Evolutionary conservation across 2,113 vertebrate species (phyloP).

Genomic region (Amphiprion percula): DNA sequence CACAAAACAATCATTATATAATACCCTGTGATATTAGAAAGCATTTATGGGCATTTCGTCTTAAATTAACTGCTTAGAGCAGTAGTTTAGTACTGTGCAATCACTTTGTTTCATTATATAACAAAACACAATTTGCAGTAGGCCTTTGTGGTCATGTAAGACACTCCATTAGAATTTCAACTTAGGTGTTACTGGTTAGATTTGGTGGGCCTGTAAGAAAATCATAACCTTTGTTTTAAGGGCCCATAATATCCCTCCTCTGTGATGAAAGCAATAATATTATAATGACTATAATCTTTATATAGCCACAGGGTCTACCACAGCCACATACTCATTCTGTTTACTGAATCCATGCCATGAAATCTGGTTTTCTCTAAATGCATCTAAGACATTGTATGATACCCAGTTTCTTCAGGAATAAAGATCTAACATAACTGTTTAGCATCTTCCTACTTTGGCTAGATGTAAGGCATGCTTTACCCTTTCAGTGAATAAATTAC

Average conservation of each 20-base stretch:
- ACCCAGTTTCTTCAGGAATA: slow-evolving; percentile 82
- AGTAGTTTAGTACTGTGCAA: slow-evolving; percentile 56
- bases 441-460: slow-evolving; percentile 68
- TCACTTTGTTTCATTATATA: slow-evolving; percentile 52
- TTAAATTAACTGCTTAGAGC: slow-evolving; percentile 59
- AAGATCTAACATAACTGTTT: slow-evolving; percentile 77
- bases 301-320: slow-evolving; percentile 74
- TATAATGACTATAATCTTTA: slow-evolving; percentile 77
- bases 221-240: slow-evolving; percentile 72
- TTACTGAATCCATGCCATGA: slow-evolving; percentile 74
- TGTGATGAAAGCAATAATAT: slow-evolving; percentile 83
- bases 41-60: slow-evolving; percentile 67
- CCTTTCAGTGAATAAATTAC: slow-evolving; percentile 14
- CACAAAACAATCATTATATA: slow-evolving; percentile 73
- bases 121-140: slow-evolving; percentile 47
- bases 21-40: slow-evolving; percentile 51
- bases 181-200: slow-evolving; percentile 79
- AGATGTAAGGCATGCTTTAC: slow-evolving; percentile 44
- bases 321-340: slow-evolving; percentile 71
- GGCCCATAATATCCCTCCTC: slow-evolving; percentile 71
- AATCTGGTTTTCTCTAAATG: slow-evolving; percentile 76
- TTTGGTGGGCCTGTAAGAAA: slow-evolving; percentile 63
- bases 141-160: slow-evolving; percentile 37
- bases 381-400: slow-evolving; percentile 80
- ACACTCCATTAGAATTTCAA: slow-evolving; percentile 70